Evolutionary conservation across 2,797 vertebrate species (phyloP).

Genomic region (Brachyrhaphis roseni): DNA sequence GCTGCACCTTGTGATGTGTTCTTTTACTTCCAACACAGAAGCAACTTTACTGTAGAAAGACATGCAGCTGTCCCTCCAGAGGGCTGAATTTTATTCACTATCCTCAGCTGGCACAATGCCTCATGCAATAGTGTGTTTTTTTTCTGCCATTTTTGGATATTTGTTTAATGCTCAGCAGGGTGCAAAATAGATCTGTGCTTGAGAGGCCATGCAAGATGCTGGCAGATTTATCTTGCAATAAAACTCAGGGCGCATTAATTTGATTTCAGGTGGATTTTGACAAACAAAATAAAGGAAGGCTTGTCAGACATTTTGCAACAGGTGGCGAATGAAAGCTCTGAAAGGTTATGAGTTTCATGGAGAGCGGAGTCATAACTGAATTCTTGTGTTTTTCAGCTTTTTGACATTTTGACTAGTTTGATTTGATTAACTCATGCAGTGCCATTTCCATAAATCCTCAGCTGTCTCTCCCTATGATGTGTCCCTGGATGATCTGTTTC

Average conservation of each 20-base stretch:
- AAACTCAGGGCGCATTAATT: conserved; percentile 4
- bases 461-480: background rate
- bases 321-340: conserved; percentile 8
- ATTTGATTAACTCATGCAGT: conserved; percentile 34
- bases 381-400: conserved; percentile 17
- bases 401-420: conserved; percentile 41
- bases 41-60: conserved; percentile 4
- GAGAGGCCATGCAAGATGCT: background rate
- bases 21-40: conserved; percentile 6
- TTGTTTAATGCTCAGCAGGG: conserved; percentile 5
- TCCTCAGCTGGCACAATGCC: conserved; percentile 26
- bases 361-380: conserved; percentile 16
- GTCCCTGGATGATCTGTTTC: conserved; percentile 23
- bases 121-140: conserved; percentile 31
- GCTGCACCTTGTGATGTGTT: conserved; percentile 11
- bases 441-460: conserved; percentile 15
- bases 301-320: conserved; percentile 13
- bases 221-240: conserved; percentile 14
- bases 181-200: conserved; percentile 9
- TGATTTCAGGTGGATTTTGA: conserved; percentile 13
- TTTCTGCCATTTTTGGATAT: background rate
- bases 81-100: conserved; percentile 30
- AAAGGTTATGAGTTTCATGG: background rate
- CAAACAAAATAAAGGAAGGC: background rate
- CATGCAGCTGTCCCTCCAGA: conserved; percentile 22